phyloP scores from a whole-genome alignment of 2,797 vertebrate species.

The Philypnodon macrostomus region DNA sequence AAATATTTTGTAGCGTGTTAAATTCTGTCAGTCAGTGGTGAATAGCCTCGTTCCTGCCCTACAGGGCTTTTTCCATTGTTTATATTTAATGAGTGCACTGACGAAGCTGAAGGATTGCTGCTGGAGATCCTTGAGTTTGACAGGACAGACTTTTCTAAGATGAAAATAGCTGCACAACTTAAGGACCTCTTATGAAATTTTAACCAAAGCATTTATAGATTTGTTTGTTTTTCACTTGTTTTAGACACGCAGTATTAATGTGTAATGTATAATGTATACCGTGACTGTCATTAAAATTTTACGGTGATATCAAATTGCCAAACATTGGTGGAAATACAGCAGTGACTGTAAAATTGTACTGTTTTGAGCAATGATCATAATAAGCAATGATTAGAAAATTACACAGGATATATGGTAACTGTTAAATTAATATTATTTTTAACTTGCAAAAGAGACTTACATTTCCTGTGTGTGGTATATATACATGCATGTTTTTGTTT shows the following conservation, averaged over 20 bases:
- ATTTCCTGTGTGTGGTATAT: background rate
- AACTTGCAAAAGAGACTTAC: no score
- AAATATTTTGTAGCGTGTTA: conserved; percentile 60
- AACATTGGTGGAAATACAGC: conserved; percentile 20
- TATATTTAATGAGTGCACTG: conserved; percentile 73
- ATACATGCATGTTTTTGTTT: background rate
- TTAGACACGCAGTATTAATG: conserved; percentile 3
- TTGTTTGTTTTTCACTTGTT: conserved; percentile 15
- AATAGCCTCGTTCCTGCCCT: conserved; percentile 65
- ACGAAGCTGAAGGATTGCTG: conserved; percentile 51
- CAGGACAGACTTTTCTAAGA: conserved; percentile 42
- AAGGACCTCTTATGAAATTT: background rate
- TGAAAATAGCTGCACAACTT: conserved; percentile 27
- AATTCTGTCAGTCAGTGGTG: conserved; percentile 36
- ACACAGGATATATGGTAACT: no score
- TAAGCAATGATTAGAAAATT: no score
- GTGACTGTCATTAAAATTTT: conserved; percentile 48
- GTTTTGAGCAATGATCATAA: no score
- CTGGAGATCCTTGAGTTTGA: conserved; percentile 51
- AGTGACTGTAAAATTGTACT: conserved; percentile 1
- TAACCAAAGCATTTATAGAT: background rate
- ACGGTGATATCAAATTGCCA: conserved; percentile 48
- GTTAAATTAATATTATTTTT: no score
- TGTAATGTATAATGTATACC: conserved; percentile 36
- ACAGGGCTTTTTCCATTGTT: conserved; percentile 73